A percentile compares a stretch with the other conserved stretches of the same genome.
Evolutionary conservation across 2,113 vertebrate genomes (phyloP).

Genomic region (Prinia subflava): DNA sequence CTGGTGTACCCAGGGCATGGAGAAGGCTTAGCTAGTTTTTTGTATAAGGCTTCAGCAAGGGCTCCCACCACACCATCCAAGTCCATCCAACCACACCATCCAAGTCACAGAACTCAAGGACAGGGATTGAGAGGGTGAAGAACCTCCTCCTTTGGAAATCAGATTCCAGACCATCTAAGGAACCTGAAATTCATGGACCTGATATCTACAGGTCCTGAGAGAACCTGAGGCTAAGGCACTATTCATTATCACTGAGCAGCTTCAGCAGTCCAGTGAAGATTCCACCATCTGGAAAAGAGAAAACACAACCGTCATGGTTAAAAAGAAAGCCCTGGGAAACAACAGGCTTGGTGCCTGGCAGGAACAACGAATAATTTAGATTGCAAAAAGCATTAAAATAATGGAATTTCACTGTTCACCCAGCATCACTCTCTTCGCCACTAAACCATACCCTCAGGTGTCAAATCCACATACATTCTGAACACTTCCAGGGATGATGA

Average conservation of each 20-base stretch:
- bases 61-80: not conserved
- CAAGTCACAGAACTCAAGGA: not conserved
- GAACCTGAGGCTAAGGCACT: not conserved
- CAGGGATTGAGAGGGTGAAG: not conserved
- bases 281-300: not conserved
- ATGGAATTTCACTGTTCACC: not conserved
- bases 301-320: not conserved
- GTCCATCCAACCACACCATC: not conserved
- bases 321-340: not conserved
- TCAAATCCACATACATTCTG: not conserved
- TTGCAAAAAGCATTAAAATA: not conserved
- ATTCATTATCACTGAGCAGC: not conserved
- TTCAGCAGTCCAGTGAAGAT: not conserved
- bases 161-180: not conserved
- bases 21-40: not conserved
- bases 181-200: not conserved
- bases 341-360: too few species aligned
- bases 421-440: not conserved
- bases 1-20: not conserved
- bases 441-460: not conserved
- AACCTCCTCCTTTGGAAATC: not conserved
- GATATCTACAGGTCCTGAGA: too few species aligned
- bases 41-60: not conserved
- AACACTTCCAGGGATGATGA: not conserved
- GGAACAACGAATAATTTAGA: not conserved